Conservation (phyloP, 2,113 vertebrate genomes). For the Mus pahari region DNA sequence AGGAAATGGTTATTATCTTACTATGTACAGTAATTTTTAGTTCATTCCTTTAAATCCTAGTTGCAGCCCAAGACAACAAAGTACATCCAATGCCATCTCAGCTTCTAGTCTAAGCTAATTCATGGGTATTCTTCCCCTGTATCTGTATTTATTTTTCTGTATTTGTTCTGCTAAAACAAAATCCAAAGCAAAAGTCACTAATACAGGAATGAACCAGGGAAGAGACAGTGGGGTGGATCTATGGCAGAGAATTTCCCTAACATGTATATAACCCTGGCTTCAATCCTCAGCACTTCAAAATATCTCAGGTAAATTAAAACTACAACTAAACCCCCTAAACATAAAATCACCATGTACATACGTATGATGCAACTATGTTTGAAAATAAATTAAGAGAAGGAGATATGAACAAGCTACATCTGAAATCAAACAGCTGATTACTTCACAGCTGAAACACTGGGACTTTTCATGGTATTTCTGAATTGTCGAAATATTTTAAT, state of each 20-base stretch:
- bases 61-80: conserved; percentile 20
- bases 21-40: background rate
- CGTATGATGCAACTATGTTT: background rate
- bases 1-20: background rate
- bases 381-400: conserved; percentile 8
- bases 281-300: background rate
- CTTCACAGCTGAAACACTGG: background rate
- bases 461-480: background rate
- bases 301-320: background rate
- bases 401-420: background rate
- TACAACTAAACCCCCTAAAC: background rate
- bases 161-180: background rate
- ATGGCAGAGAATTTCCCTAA: background rate
- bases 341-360: background rate
- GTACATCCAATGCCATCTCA: background rate
- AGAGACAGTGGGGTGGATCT: background rate
- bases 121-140: background rate
- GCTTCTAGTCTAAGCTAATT: background rate
- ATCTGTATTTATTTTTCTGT: background rate
- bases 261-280: background rate
- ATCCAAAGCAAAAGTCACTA: background rate
- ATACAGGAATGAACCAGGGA: background rate
- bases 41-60: conserved; percentile 15
- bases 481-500: background rate
- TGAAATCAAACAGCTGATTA: conserved; percentile 18